Percentiles rank a stretch among this genome's conserved stretches.
phyloP scores from a whole-genome alignment of 1,140 invertebrate genomes.

The Daktulosphaira vitifoliae region DNA sequence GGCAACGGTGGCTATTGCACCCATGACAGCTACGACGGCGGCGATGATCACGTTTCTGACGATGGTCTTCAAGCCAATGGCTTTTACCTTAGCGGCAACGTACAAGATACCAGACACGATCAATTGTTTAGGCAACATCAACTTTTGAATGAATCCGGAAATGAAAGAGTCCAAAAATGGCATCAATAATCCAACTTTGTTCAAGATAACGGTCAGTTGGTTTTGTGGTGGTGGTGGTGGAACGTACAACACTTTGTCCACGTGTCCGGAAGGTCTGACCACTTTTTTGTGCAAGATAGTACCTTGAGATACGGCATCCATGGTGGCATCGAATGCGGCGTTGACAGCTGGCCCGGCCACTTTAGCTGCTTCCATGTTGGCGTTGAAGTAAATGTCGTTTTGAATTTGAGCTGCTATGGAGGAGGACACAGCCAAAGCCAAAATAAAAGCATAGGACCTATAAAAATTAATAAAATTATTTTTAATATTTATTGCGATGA shows the following conservation, averaged over 20 bases:
- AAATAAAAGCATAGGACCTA: not conserved
- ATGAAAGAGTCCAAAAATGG: not conserved
- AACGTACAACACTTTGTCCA: not conserved
- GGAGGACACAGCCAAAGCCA: not conserved
- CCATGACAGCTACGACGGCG: not conserved
- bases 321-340: not conserved
- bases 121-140: not conserved
- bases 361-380: not conserved
- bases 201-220: not conserved
- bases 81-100: not conserved
- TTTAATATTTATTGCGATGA: no score
- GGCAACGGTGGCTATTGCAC: slow-evolving; percentile 1
- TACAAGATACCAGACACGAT: not conserved
- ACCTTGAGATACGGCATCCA: not conserved
- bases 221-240: not conserved
- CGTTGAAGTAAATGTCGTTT: no score
- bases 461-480: not conserved
- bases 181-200: not conserved
- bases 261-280: not conserved
- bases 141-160: not conserved
- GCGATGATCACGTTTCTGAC: not conserved
- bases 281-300: not conserved
- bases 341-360: not conserved
- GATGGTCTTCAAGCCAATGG: not conserved
- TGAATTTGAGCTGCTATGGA: not conserved